Conservation (phyloP, 2,797 vertebrate genomes). For the Furcifer pardalis region DNA sequence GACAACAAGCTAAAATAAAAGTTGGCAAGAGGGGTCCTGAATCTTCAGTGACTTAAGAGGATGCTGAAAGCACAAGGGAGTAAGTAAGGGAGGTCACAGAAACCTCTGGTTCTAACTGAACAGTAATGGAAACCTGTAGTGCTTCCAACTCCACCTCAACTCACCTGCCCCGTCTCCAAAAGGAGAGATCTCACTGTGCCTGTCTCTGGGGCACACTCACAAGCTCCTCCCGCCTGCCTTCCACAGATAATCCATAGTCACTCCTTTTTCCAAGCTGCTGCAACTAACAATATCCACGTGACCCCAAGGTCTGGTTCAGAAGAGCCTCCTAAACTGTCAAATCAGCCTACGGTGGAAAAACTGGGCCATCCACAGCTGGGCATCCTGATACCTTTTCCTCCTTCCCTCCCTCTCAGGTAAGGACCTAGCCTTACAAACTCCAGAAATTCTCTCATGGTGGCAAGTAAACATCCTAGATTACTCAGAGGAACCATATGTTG, state of each 20-base stretch:
- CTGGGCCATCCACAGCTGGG: conserved; percentile 6
- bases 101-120: not conserved
- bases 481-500: conserved; percentile 22
- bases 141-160: not conserved
- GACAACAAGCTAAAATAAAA: conserved; percentile 14
- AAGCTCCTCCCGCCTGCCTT: not conserved
- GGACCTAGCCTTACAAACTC: conserved; percentile 18
- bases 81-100: not conserved
- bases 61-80: not conserved
- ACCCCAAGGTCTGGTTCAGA: not conserved
- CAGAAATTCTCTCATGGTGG: conserved; percentile 54
- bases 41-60: not conserved
- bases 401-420: not conserved
- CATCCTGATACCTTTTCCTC: not conserved
- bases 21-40: not conserved
- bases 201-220: not conserved
- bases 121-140: not conserved
- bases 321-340: not conserved
- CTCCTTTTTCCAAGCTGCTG: not conserved
- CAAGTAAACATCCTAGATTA: conserved; percentile 44
- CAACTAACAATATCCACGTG: not conserved
- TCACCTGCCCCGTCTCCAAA: not conserved
- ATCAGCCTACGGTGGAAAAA: conserved; percentile 1
- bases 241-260: not conserved
- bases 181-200: not conserved